phyloP scores from a whole-genome alignment of 2,113 vertebrate species.

The Charadrius vociferus region DNA sequence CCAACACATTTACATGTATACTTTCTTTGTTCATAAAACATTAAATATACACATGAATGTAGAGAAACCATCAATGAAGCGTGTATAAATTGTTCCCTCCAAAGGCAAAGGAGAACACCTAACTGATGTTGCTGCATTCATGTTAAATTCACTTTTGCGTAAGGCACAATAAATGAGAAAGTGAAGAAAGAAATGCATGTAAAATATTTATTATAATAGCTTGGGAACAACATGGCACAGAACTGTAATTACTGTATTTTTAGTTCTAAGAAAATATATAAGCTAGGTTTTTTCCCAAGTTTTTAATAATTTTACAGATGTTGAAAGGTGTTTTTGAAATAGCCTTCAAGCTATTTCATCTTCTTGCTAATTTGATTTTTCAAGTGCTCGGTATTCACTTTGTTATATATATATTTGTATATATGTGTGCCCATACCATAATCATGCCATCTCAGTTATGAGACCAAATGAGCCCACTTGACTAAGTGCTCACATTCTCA shows the following conservation, averaged over 20 bases:
- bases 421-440: not conserved
- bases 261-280: not conserved
- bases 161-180: not conserved
- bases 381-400: not conserved
- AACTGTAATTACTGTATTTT: not conserved
- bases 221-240: not conserved
- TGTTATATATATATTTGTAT: not conserved
- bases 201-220: not conserved
- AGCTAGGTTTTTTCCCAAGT: not conserved
- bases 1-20: not conserved
- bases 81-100: not conserved
- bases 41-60: not conserved
- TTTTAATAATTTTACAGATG: not conserved
- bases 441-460: not conserved
- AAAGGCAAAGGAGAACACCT: not conserved
- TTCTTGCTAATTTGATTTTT: not conserved
- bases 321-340: not conserved
- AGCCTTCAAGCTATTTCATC: not conserved
- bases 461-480: not conserved
- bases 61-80: rapidly evolving
- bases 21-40: not conserved
- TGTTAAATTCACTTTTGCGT: not conserved
- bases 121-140: not conserved
- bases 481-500: not conserved
- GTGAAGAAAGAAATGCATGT: not conserved